Evolutionary conservation across 1,140 invertebrate species (phyloP), one percentile per base, ranked within the genome.

Genomic region (Drosophila repleta): DNA sequence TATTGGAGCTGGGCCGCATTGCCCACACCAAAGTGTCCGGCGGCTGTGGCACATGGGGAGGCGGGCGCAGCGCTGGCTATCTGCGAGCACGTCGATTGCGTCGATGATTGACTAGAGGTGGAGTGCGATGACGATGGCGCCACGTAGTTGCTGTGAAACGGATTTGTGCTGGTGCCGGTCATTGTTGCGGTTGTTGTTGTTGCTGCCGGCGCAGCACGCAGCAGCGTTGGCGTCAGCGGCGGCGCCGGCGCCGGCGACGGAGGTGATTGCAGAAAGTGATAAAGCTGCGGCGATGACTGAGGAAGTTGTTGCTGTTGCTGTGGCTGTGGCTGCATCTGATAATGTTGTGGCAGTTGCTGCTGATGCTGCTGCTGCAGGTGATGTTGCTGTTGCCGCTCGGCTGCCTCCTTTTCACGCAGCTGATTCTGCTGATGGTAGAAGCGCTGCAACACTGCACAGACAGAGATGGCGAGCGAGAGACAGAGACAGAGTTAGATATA

Each of bases 401-500:
- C 80, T 10, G 78, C 61, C 66, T 91, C 88, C 63, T 90, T 90
- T 52, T 91, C 90, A 6, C 90, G 89, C 32, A 90, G 69, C 52
- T 92, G 92, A 57, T 91, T 92, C 69, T 93, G 92, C 51, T 93
- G 92, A 76, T 93, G 92, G 68, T 92, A 92, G 57, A 93, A 93
- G 32, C 92, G 85, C 67, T 93, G 92, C 58, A 93, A 68, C 39
- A 93, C 91, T 91, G 35, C 26, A 71, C 64, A 32, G 15, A 18
- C 0, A 37, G 29, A 5, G 1, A 32, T 1, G 11, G 1, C 45
- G 10, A 15, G 11, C 29, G n/a, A 21, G 26, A 11, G n/a, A 15
- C 13, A 17, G 3, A 3, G n/a, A 35, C 8, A 26, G 17, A 60
- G 11, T 29, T 6, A 29, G 29, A 29, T 10, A 29, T 8, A 29